Conservation (phyloP, 2,888 invertebrate genomes). For the Euplexia lucipara region DNA sequence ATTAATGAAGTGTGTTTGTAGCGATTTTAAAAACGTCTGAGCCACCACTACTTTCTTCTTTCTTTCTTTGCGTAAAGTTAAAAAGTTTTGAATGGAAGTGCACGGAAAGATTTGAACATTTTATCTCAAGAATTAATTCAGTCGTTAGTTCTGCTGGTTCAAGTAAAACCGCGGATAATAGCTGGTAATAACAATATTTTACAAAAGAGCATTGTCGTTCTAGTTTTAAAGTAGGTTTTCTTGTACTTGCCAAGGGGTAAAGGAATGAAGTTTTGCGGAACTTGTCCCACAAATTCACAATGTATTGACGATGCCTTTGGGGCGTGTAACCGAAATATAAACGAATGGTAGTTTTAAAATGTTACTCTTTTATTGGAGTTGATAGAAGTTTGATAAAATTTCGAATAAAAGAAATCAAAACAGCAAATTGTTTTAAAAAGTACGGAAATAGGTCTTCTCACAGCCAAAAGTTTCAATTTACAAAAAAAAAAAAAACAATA, state of each 20-base stretch:
- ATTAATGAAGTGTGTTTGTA: not conserved
- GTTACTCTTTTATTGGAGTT: too few species aligned
- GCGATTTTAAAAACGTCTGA: not conserved
- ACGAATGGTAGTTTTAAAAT: too few species aligned
- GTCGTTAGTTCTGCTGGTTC: slow-evolving; percentile 23
- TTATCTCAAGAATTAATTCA: slow-evolving; percentile 38
- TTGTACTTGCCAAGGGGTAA: slow-evolving; percentile 42
- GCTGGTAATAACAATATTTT: slow-evolving; percentile 46
- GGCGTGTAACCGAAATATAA: not conserved
- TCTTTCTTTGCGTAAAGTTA: slow-evolving; percentile 9
- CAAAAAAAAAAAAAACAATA: too few species aligned
- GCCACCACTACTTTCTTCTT: not conserved
- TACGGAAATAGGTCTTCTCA: too few species aligned
- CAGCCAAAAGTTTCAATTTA: too few species aligned
- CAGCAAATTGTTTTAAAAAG: too few species aligned
- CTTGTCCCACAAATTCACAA: slow-evolving; percentile 4
- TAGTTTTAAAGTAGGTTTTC: slow-evolving; percentile 47
- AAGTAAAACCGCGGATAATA: slow-evolving; percentile 44
- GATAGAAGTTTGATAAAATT: too few species aligned
- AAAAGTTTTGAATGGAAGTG: slow-evolving; percentile 12
- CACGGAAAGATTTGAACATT: slow-evolving; percentile 29
- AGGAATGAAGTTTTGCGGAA: slow-evolving; percentile 18
- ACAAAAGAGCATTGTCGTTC: slow-evolving; percentile 32
- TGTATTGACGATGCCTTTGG: slow-evolving; percentile 5
- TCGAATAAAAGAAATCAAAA: too few species aligned